Evolutionary conservation across 2,113 vertebrate genomes (phyloP).

Genomic region (Hyperoodon ampullatus): DNA sequence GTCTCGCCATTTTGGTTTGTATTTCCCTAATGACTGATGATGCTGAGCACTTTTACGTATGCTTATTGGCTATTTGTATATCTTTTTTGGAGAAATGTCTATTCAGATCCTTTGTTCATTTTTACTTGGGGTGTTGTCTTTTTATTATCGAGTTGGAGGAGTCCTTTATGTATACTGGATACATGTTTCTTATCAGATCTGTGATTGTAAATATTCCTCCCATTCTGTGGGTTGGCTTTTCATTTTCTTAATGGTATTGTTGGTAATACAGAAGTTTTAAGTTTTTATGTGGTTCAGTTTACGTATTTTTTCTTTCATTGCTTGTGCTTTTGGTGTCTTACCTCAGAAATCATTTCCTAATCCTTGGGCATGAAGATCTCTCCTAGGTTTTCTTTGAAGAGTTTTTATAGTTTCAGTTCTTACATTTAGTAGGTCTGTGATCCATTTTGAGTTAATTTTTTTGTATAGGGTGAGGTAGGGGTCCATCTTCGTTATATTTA

Average conservation of each 20-base stretch:
- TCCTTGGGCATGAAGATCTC: background rate
- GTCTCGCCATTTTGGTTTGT: conserved; percentile 4
- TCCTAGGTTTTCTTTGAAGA: background rate
- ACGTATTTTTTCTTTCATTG: background rate
- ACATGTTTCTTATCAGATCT: background rate
- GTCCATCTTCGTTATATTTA: background rate
- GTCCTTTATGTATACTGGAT: background rate
- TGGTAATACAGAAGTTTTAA: background rate
- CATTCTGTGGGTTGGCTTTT: background rate
- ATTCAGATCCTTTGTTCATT: background rate
- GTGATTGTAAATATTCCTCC: background rate
- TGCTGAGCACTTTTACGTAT: background rate
- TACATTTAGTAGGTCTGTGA: background rate
- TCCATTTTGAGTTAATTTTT: background rate
- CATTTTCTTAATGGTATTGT: background rate
- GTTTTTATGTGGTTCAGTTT: background rate
- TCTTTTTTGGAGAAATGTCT: background rate
- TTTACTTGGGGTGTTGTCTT: background rate
- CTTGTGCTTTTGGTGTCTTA: background rate
- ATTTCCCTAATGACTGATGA: background rate
- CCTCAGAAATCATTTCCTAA: background rate
- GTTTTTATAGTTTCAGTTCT: background rate
- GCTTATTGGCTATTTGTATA: background rate
- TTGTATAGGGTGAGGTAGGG: background rate
- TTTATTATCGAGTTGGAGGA: background rate